Evolutionary conservation across 2,888 invertebrate species (phyloP), one percentile per base, ranked within the genome.

Genomic region (Parochlus steinenii): DNA sequence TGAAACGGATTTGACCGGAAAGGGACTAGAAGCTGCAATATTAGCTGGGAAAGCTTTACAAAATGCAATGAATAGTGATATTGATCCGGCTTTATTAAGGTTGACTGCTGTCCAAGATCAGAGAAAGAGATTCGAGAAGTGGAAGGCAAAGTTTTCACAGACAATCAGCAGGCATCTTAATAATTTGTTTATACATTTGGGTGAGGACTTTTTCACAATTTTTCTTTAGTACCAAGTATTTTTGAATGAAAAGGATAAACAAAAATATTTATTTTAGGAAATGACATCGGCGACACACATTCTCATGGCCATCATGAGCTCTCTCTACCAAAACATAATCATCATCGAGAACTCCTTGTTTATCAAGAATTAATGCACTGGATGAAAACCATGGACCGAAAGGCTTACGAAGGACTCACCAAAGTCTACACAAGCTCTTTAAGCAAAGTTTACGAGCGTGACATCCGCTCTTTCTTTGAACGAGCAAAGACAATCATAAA

Each of bases 101-200:
- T 60, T 87, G 56, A 68, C 71, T 28, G 83, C 85, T 10, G 79
- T 83, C 1, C 74, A 78, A 49, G 85, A 86, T 53, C 86, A 86
- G 53, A 69, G 72, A 46, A 71, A 76, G 48, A 68, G 75, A 28
- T 74, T 85, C 44, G 78, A 80, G 42, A 79, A 77, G 49, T 69
- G 79, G 49, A 74, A 75, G 50, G 70, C 71, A 23, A 76, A 75
- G 53, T 87, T 89, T 55, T 79, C 87, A 1, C 71, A 77, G 37
- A 74, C 79, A 28, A 71, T 95, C 35, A 79, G 82, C 40, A 71
- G 90, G 14, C 90, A 95, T 56, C 66, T 97, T 33, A 92, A 92
- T 55, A 93, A 95, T 63, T 67, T 89, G 33, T 89, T 97, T 46
- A 87, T 92, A 49, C 90, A 95, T 61, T 74, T 90, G 63, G 92